Conservation (phyloP, 2,888 invertebrate genomes). For the Beris chalybata region DNA sequence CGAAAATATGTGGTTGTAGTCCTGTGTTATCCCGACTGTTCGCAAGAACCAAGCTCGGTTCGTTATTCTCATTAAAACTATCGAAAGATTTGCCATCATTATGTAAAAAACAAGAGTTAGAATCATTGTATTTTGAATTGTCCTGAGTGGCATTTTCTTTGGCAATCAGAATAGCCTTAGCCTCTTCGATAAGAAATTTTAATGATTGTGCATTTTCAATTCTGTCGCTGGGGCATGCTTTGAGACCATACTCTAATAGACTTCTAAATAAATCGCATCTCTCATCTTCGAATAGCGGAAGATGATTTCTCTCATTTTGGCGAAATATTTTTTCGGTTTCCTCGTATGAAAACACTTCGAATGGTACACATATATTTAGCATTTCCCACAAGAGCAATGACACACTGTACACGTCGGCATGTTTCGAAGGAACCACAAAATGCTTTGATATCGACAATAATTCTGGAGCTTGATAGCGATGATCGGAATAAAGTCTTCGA, state of each 20-base stretch:
- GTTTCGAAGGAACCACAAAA: slow-evolving; percentile 40
- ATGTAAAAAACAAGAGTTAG: neutral
- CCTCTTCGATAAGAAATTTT: slow-evolving; percentile 25
- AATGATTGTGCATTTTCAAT: slow-evolving; percentile 34
- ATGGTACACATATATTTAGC: slow-evolving; percentile 41
- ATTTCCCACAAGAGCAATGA: slow-evolving; percentile 42
- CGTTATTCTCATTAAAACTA: neutral
- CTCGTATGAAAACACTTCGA: slow-evolving; percentile 37
- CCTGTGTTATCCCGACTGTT: neutral
- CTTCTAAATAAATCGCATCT: slow-evolving; percentile 34
- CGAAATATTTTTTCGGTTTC: slow-evolving; percentile 38
- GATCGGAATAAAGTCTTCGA: slow-evolving; percentile 38
- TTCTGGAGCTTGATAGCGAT: slow-evolving; percentile 42
- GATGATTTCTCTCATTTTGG: slow-evolving; percentile 30
- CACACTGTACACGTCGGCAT: slow-evolving; percentile 40
- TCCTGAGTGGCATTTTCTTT: neutral
- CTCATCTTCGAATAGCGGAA: slow-evolving; percentile 37
- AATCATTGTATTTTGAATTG: neutral
- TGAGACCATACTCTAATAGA: slow-evolving; percentile 36
- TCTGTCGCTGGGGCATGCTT: slow-evolving; percentile 32
- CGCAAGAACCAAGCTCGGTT: neutral
- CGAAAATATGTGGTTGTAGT: neutral
- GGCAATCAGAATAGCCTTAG: neutral
- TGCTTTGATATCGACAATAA: slow-evolving; percentile 22
- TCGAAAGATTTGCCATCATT: neutral